A percentile compares a stretch with the other conserved stretches of the same genome.
Conservation (phyloP, 1,140 invertebrate species). For the Galleria mellonella region DNA sequence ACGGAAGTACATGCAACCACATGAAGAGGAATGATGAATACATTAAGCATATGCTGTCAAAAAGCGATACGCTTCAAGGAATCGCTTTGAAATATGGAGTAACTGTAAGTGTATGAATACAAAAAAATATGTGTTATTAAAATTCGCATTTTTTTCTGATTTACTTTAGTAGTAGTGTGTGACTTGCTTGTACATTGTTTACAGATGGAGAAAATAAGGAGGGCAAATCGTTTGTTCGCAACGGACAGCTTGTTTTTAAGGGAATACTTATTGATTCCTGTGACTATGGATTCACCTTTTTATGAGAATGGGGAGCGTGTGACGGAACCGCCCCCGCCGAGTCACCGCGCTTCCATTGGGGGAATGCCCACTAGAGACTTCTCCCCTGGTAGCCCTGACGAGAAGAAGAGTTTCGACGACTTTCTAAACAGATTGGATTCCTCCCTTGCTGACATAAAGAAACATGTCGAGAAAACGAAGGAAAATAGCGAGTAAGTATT, state of each 20-base stretch:
- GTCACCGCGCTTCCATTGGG: constrained; percentile 72
- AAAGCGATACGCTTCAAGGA: constrained; percentile 93
- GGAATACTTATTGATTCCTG: constrained; percentile 87
- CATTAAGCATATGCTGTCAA: constrained; percentile 85
- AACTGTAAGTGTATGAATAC: constrained; percentile 81
- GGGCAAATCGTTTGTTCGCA: constrained; percentile 90
- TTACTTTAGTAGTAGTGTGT: constrained; percentile 17
- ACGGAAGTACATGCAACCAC: constrained; percentile 88
- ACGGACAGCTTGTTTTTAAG: constrained; percentile 91
- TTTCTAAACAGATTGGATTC: constrained; percentile 92
- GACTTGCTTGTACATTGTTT: constrained; percentile 44
- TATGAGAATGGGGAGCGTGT: constrained; percentile 72
- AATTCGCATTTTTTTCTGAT: constrained; percentile 26
- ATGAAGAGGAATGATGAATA: constrained; percentile 80
- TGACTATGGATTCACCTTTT: constrained; percentile 77
- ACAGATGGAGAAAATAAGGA: constrained; percentile 92
- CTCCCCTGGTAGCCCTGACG: constrained; percentile 76
- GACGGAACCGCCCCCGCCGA: constrained; percentile 39
- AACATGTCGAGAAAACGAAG: constrained; percentile 87
- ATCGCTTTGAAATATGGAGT: constrained; percentile 94
- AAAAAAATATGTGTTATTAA: constrained; percentile 50
- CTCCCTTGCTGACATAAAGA: constrained; percentile 88
- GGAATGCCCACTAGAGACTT: constrained; percentile 71
- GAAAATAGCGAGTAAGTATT: constrained; percentile 85
- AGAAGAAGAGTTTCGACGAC: constrained; percentile 84